phyloP scores from a whole-genome alignment of 2,113 vertebrate genomes.

The Menidia beryllina region DNA sequence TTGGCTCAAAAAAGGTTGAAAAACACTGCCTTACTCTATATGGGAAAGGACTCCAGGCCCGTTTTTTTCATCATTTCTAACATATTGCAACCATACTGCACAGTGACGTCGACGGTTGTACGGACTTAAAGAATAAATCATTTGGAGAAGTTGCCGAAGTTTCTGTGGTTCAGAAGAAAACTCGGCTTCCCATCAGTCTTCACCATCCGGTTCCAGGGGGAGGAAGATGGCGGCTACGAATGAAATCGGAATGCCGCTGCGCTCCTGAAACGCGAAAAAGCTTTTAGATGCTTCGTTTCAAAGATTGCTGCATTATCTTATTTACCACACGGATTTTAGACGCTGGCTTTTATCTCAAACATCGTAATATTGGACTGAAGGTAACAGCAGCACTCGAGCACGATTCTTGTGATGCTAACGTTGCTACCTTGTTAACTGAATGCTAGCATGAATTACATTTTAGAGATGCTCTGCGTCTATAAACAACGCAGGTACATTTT shows the following conservation, averaged over 20 bases:
- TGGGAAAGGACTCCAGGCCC: no score
- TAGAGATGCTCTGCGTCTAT: no score
- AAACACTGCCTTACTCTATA: no score
- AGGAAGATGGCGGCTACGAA: slow-evolving; percentile 85
- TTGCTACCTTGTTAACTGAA: slow-evolving; percentile 10
- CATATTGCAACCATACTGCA: no score
- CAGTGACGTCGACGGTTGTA: no score
- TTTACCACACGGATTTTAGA: neutral
- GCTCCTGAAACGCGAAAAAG: slow-evolving; percentile 55
- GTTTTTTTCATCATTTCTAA: no score
- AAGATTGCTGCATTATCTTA: neutral
- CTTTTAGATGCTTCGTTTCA: neutral
- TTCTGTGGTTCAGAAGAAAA: no score
- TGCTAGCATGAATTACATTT: no score
- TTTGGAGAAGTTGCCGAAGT: no score
- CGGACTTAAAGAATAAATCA: no score
- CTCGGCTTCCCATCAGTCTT: slow-evolving; percentile 63
- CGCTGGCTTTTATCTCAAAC: neutral
- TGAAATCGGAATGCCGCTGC: slow-evolving; percentile 71
- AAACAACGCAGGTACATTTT: no score
- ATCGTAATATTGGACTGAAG: slow-evolving; percentile 4
- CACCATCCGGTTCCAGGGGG: slow-evolving; percentile 45
- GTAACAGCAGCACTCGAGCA: slow-evolving; percentile 22
- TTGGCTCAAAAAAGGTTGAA: no score
- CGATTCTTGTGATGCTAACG: neutral